A percentile compares a stretch with the other conserved stretches of the same genome.
Conservation (phyloP, 1,140 invertebrate genomes). For the Orchestia grillus region DNA sequence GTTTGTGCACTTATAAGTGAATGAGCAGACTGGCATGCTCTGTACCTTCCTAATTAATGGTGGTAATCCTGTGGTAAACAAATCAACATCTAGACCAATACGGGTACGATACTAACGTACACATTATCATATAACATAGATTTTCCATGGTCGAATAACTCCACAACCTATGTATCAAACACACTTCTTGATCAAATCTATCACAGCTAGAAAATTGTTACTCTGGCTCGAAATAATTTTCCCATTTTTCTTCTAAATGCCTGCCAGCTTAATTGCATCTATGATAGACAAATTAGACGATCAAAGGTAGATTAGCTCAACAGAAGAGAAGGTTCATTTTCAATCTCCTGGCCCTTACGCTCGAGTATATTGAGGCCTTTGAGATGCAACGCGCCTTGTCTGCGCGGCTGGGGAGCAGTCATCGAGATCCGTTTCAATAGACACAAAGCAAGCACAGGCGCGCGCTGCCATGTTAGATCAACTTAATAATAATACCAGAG, state of each 20-base stretch:
- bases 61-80: too few relatives aligned
- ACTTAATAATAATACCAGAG: conserved; percentile 2
- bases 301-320: neutral
- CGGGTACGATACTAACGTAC: too few relatives aligned
- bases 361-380: neutral
- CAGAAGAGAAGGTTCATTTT: neutral
- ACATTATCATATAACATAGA: too few relatives aligned
- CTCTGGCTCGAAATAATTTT: neutral
- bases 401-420: neutral
- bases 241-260: neutral
- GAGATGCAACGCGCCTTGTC: neutral
- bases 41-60: too few relatives aligned
- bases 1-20: too few relatives aligned
- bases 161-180: neutral
- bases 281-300: neutral
- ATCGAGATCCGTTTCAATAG: neutral
- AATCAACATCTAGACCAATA: too few relatives aligned
- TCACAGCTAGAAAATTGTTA: neutral
- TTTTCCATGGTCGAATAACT: too few relatives aligned
- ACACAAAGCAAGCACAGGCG: neutral
- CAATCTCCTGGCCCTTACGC: neutral
- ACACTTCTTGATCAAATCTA: neutral
- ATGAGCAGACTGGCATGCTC: too few relatives aligned
- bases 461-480: neutral
- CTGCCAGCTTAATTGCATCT: neutral